These are phyloP conservation scores for Platyrinchus mystaceus DNA, from an alignment of 2,797 vertebrate species.

Conservation along the genomic window DNA sequence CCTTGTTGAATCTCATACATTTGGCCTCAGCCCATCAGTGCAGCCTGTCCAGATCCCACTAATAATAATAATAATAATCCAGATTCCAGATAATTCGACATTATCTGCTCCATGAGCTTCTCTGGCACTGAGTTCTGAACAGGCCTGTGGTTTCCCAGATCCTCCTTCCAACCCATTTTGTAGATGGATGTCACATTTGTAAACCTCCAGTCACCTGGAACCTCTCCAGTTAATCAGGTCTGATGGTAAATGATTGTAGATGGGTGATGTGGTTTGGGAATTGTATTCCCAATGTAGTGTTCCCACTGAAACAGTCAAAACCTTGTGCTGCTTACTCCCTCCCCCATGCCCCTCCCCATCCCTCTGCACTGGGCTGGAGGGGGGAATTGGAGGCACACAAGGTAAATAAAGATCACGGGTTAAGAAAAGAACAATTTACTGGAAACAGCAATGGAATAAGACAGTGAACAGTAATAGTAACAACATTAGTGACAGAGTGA, in stretches of 20 bases:
- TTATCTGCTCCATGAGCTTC: not conserved
- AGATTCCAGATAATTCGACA: no score
- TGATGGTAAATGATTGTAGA: not conserved
- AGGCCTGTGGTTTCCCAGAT: not conserved
- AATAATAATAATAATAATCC: no score
- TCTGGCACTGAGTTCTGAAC: fast-evolving
- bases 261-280: not conserved
- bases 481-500: not conserved
- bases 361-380: not conserved
- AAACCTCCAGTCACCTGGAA: not conserved
- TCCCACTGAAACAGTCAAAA: not conserved
- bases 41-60: not conserved
- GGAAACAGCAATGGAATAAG: not conserved
- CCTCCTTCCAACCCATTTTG: not conserved
- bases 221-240: not conserved
- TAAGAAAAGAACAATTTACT: not conserved
- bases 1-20: not conserved
- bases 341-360: not conserved
- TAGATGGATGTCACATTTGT: not conserved
- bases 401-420: not conserved
- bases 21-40: not conserved
- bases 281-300: not conserved
- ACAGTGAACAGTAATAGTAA: not conserved
- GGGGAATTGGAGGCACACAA: not conserved
- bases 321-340: fast-evolving